A percentile compares a stretch with the other conserved stretches of the same genome.
These are phyloP conservation scores for Semnornis frantzii DNA, from an alignment of 2,113 vertebrate species.

Conservation along the genomic window DNA sequence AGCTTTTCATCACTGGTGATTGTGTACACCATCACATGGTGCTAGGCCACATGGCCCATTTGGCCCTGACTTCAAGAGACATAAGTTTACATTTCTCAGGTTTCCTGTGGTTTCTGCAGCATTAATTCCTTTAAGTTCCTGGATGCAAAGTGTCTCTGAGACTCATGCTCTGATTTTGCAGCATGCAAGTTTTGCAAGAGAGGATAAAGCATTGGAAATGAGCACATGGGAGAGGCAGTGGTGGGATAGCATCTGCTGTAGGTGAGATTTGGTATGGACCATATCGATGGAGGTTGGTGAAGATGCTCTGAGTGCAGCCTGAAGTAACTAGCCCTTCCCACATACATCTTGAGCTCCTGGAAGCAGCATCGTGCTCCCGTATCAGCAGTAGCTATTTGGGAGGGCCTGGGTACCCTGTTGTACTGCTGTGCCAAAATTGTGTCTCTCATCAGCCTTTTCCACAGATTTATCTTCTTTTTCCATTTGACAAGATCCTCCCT, in stretches of 20 bases:
- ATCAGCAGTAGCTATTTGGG: rapidly evolving
- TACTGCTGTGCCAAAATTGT: neutral
- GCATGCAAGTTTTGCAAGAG: neutral
- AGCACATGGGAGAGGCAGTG: rapidly evolving
- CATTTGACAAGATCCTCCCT: neutral
- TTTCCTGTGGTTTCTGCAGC: neutral
- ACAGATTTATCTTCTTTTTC: neutral
- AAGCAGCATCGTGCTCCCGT: neutral
- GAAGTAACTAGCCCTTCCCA: neutral
- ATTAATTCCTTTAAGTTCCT: neutral
- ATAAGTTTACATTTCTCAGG: neutral
- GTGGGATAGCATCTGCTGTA: neutral
- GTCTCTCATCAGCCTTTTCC: neutral
- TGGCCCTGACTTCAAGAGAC: neutral
- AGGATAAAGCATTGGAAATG: neutral
- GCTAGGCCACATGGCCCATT: rapidly evolving
- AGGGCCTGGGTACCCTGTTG: rapidly evolving
- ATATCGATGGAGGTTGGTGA: neutral
- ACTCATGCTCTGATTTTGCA: neutral
- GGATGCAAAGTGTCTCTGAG: neutral
- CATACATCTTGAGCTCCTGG: neutral
- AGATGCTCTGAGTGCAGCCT: neutral
- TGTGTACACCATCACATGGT: rapidly evolving
- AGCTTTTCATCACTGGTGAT: neutral
- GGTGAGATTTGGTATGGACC: neutral